Conservation (phyloP, 1,140 invertebrate genomes). For the Rhyacophila brunnea region DNA sequence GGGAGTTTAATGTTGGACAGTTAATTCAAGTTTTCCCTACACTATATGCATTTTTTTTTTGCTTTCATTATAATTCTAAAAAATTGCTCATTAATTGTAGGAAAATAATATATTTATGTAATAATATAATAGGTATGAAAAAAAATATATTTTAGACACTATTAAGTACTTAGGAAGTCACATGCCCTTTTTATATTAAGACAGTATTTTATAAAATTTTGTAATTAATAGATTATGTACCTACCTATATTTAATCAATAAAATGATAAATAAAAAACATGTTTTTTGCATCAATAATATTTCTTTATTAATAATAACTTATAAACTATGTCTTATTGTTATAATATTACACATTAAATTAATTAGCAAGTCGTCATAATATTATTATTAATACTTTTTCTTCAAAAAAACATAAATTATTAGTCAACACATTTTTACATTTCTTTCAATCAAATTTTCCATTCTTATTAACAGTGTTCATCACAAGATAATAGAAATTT, state of each 20-base stretch:
- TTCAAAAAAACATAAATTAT: too few relatives aligned
- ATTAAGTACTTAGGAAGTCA: too few relatives aligned
- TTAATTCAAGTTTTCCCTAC: too few relatives aligned
- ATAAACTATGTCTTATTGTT: slow-evolving; percentile 24
- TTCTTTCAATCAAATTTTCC: slow-evolving; percentile 3
- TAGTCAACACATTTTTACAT: slow-evolving; percentile 19
- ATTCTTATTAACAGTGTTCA: too few relatives aligned
- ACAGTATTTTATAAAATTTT: neutral
- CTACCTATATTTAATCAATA: neutral
- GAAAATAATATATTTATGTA: too few relatives aligned
- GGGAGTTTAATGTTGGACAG: too few relatives aligned
- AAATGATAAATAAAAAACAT: slow-evolving; percentile 13
- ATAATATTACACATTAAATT: slow-evolving; percentile 34
- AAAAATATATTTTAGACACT: too few relatives aligned
- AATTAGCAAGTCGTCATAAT: slow-evolving; percentile 32
- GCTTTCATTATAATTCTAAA: too few relatives aligned
- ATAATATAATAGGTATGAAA: too few relatives aligned
- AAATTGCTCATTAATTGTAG: too few relatives aligned
- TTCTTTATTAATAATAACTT: slow-evolving; percentile 35
- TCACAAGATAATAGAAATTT: too few relatives aligned
- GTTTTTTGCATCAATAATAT: slow-evolving; percentile 30
- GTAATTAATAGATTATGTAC: neutral
- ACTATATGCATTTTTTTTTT: too few relatives aligned
- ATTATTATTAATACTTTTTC: slow-evolving; percentile 15
- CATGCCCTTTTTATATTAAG: neutral